Evolutionary conservation across 2,888 invertebrate species (phyloP).

Genomic region (Alloscopus bannaensis): DNA sequence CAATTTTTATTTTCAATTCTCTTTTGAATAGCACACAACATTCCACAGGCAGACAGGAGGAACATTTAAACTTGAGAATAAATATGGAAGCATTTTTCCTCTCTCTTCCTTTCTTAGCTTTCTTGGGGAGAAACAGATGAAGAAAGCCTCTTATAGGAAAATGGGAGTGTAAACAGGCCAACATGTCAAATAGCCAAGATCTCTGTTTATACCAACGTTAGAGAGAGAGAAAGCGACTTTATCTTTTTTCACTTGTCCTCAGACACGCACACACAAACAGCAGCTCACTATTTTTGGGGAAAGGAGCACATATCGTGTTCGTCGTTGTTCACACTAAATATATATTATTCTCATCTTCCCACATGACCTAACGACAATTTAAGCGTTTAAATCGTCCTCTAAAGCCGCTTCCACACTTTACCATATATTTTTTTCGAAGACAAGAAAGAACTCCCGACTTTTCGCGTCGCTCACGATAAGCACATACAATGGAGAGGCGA

Average conservation of each 20-base stretch:
- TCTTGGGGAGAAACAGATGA: constrained; percentile 15
- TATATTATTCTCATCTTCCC: constrained; percentile 56
- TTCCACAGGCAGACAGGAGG: constrained; percentile 30
- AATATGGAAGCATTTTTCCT: constrained; percentile 30
- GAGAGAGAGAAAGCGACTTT: too few relatives aligned
- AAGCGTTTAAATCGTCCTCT: constrained; percentile 48
- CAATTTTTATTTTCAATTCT: constrained; percentile 37
- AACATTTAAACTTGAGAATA: constrained; percentile 42
- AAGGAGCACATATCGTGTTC: too few relatives aligned
- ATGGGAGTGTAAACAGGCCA: constrained; percentile 52
- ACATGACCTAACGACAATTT: constrained; percentile 61
- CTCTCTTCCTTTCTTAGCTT: not conserved
- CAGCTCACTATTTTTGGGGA: too few relatives aligned
- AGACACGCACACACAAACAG: too few relatives aligned
- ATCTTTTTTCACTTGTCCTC: constrained; percentile 34
- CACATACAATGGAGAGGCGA: not conserved
- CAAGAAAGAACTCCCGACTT: constrained; percentile 15
- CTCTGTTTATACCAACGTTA: constrained; percentile 17
- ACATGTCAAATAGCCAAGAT: constrained; percentile 58
- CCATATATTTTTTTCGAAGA: constrained; percentile 21
- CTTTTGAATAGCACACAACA: constrained; percentile 8
- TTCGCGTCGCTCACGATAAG: constrained; percentile 5
- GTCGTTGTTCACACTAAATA: constrained; percentile 40
- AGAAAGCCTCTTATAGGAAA: too few relatives aligned
- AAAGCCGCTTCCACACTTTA: constrained; percentile 42